Evolutionary conservation across 2,888 invertebrate species (phyloP), one percentile per base, ranked within the genome.

Genomic region (Heteropelma amictum): DNA sequence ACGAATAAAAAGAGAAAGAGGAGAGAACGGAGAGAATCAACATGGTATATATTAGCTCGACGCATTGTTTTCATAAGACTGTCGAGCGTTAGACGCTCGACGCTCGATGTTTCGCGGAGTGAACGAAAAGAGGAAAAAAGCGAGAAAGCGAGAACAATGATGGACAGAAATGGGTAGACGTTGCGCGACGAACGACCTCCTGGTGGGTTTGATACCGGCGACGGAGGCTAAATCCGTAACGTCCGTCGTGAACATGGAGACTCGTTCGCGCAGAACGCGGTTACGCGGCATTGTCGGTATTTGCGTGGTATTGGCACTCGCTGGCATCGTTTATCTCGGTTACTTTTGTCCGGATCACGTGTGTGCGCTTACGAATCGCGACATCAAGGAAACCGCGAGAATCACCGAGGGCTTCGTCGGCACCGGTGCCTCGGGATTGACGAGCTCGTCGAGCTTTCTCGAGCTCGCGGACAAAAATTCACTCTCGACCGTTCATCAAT

Each of bases 331-430:
- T 82, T 96, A 95, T 85, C 95, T 96, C 89, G 96, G 96, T 85
- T 96, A 96, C 90, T 96, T 96, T 87, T 96, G 96, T 88, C 95
- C 96, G 79, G 96, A 96, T 89, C 95, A 95, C 93, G 94, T 95
- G 81, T 95, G 95, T 89, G 95, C 95, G 47, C 88, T 95, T 79
- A 93, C 94, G 72, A 92, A 93, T 76, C 91, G 93, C 83, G 94
- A 91, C 67, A 77, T 84, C 76, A 88, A 88, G 77, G 87, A 88
- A 26, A 81, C 88, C 35, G 75, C 84, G 4, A 84, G 87, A 61
- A 38, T 86, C 10, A 77, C 84, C 64, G 87, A 87, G 58, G 82
- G 84, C 28, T 77, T 86, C n/a, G n/a, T n/a, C 40, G 83, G 80
- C 0, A 69, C 77, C 33, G 83, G 79, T 53, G 77, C 81, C 61